Evolutionary conservation across 37 sponge, comb jelly and placozoan species (phyloP), one percentile per base, ranked within the genome.

Genomic region (Tethya wilhelma): DNA sequence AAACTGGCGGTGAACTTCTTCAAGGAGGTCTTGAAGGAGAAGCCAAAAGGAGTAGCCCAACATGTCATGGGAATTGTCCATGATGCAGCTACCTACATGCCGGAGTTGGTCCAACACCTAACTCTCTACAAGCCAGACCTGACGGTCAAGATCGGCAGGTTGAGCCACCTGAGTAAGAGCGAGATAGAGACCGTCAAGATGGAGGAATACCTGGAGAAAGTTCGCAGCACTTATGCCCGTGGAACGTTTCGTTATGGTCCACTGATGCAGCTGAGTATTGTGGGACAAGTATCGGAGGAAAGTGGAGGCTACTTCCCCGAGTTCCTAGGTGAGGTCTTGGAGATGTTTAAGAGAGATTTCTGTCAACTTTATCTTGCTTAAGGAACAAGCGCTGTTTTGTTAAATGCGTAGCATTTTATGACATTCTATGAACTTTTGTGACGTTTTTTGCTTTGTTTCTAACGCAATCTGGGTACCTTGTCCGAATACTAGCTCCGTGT

Each of bases 241-340:
- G 90, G 90, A 4, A 93, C 91, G 28, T 95, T 80, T 44, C 82
- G 93, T 9, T 84, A 80, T 53, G 98, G 98, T 7, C 87, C 88
- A 4, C 82, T 98, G 40, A 74, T 89, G 31, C 95, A 95, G 60
- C 30, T 98, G 36, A 93, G 91, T 44, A 42, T 98, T 44, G 96
- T 98, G 44, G 94, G 94, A 23, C 87, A 79, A 32, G 91, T 93
- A 37, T 74, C 84, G 28, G 98, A 98, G 79, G 98, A 98, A 64
- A 41, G 69, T 6, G 98, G 98, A 32, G 90, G 88, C 32, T 92
- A 87, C 69, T 81, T 86, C 49, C 75, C 82, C 23, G 66, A 75
- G 44, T 36, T 84, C 38, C 73, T 79, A 64, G 82, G 86, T 90
- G 4, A 56, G 75, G 32, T 32, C 12, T 14, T 23, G 43, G 1